Conservation (phyloP, 2,797 vertebrate species). For the Hippopotamyrus pictus region DNA sequence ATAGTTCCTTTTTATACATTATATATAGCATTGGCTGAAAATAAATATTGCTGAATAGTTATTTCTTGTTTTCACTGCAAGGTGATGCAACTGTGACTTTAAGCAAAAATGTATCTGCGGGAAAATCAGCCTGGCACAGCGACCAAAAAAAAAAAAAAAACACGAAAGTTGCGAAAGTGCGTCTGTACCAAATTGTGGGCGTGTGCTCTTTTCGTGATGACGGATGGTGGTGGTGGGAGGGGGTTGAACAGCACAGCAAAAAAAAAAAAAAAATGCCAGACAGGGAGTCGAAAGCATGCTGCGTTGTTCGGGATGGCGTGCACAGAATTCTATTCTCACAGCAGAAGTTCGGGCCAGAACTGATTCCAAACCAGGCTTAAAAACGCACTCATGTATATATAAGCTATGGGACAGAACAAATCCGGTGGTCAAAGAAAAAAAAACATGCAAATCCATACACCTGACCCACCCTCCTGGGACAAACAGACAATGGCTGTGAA, state of each 20-base stretch:
- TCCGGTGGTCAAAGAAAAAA: background rate
- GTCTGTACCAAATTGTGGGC: background rate
- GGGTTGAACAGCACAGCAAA: background rate
- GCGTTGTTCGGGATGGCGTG: background rate
- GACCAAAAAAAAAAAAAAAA: background rate
- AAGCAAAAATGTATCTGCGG: background rate
- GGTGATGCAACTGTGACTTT: background rate
- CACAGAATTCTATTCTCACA: background rate
- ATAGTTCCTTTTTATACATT: background rate
- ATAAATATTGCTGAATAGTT: conserved; percentile 2
- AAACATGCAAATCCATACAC: background rate
- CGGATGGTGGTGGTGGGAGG: background rate
- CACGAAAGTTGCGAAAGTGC: background rate
- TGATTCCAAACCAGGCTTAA: background rate
- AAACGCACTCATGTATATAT: background rate
- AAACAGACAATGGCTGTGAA: background rate
- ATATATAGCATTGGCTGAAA: background rate
- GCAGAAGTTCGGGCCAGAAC: background rate
- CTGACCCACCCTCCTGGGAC: background rate
- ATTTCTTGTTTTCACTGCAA: background rate
- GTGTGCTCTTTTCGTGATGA: background rate
- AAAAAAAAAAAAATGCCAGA: background rate
- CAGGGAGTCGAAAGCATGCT: background rate
- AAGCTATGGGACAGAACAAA: background rate
- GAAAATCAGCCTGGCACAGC: background rate